Evolutionary conservation across 2,888 invertebrate genomes (phyloP).

Genomic region (Scrobipalpa costella): DNA sequence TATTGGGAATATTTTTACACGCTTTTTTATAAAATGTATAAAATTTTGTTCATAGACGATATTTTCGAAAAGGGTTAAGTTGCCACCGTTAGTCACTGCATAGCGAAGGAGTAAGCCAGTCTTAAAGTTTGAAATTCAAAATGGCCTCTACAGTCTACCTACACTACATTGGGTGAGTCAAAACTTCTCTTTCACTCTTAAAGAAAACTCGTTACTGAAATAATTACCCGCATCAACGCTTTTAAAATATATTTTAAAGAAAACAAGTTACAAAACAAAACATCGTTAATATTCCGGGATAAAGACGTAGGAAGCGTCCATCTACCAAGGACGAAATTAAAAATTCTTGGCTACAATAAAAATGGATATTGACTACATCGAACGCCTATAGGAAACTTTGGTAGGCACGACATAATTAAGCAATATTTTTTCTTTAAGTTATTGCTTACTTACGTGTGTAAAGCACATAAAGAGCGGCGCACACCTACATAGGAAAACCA

Average conservation of each 20-base stretch:
- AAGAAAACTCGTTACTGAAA: neutral
- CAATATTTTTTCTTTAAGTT: constrained; percentile 56
- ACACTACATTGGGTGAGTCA: constrained; percentile 6
- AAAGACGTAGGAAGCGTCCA: constrained; percentile 15
- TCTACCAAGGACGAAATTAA: constrained; percentile 18
- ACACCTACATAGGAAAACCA: constrained; percentile 28
- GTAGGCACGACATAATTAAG: constrained; percentile 39
- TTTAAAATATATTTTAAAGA: neutral
- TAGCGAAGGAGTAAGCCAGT: neutral
- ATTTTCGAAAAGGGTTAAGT: neutral
- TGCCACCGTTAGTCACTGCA: neutral
- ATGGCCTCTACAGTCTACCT: neutral
- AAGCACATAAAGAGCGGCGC: constrained; percentile 48
- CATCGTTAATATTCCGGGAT: constrained; percentile 14
- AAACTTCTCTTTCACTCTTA: neutral
- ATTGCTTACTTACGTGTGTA: constrained; percentile 60
- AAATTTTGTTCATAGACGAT: neutral
- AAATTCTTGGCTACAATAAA: constrained; percentile 37
- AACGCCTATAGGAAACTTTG: constrained; percentile 36
- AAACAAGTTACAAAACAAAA: neutral
- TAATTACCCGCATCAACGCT: neutral
- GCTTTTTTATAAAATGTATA: neutral
- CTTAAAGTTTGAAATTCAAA: neutral
- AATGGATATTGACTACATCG: constrained; percentile 34
- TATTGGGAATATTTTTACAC: constrained; percentile 24